phyloP scores from a whole-genome alignment of 2,797 vertebrate genomes.

The Clarias fuscus region DNA sequence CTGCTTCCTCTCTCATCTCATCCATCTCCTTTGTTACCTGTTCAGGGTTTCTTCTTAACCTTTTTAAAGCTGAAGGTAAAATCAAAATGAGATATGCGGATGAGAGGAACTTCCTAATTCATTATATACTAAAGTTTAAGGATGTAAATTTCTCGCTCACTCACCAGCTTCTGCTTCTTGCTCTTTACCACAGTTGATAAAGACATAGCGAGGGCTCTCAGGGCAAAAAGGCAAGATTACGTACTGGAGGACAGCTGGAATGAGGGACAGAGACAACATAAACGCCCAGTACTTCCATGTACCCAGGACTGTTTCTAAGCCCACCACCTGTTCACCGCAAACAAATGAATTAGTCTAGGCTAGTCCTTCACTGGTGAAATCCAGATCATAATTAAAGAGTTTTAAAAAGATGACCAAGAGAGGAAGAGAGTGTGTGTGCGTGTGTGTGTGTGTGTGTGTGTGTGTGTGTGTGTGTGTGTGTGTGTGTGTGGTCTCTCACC shows the following conservation, averaged over 20 bases:
- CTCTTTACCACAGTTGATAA: slow-evolving; percentile 71
- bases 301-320: slow-evolving; percentile 73
- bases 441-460: slow-evolving; percentile 25
- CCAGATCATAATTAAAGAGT: slow-evolving; percentile 32
- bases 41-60: slow-evolving; percentile 61
- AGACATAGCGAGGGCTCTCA: slow-evolving; percentile 76
- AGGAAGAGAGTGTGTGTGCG: slow-evolving; percentile 4
- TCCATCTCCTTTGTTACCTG: slow-evolving; percentile 66
- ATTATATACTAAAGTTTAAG: neutral
- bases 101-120: neutral
- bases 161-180: slow-evolving; percentile 70
- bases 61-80: slow-evolving; percentile 62
- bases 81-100: neutral
- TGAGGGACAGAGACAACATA: slow-evolving; percentile 77
- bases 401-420: slow-evolving; percentile 17
- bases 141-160: slow-evolving; percentile 27
- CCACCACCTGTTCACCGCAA: slow-evolving; percentile 68
- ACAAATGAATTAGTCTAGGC: slow-evolving; percentile 11
- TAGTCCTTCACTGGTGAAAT: slow-evolving; percentile 21
- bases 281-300: slow-evolving; percentile 71
- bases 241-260: slow-evolving; percentile 74
- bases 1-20: slow-evolving; percentile 72
- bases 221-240: slow-evolving; percentile 76
- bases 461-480: slow-evolving; percentile 20
- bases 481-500: slow-evolving; percentile 64